A percentile compares a stretch with the other conserved stretches of the same genome.
Conservation (phyloP, 2,113 vertebrate species). For the Vulpes lagopus region DNA sequence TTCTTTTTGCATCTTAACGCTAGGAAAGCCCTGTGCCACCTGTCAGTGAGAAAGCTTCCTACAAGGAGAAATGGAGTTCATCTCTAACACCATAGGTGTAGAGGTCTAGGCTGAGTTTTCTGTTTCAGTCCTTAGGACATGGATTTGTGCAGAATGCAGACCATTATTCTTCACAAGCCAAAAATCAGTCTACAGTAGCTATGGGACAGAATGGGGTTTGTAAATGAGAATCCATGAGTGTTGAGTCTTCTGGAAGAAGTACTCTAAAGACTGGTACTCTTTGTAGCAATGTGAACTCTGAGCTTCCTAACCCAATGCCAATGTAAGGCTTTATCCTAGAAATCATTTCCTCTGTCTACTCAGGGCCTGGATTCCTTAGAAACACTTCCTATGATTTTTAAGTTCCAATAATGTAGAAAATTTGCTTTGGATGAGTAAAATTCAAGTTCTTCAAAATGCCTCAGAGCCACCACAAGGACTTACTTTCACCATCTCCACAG, state of each 20-base stretch:
- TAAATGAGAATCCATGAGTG: background rate
- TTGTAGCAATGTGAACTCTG: background rate
- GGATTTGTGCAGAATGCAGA: background rate
- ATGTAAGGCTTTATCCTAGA: constrained; percentile 34
- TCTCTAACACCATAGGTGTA: background rate
- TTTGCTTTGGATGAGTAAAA: background rate
- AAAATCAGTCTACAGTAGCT: background rate
- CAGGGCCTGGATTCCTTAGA: background rate
- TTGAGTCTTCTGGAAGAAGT: background rate
- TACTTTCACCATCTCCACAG: background rate
- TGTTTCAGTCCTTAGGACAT: background rate
- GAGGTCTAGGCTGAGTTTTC: background rate
- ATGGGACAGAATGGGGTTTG: background rate
- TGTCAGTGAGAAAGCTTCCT: background rate
- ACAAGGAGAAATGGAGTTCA: background rate
- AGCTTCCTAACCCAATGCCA: background rate
- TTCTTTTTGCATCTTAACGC: background rate
- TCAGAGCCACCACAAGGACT: background rate
- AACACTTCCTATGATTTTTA: background rate
- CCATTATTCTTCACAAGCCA: background rate
- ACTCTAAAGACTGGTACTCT: background rate
- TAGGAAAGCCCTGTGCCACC: background rate
- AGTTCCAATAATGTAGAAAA: background rate
- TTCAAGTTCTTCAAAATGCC: background rate
- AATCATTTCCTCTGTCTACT: background rate